These are phyloP conservation scores for Tethea ocularis DNA, from an alignment of 2,888 invertebrate species.

Conservation along the genomic window DNA sequence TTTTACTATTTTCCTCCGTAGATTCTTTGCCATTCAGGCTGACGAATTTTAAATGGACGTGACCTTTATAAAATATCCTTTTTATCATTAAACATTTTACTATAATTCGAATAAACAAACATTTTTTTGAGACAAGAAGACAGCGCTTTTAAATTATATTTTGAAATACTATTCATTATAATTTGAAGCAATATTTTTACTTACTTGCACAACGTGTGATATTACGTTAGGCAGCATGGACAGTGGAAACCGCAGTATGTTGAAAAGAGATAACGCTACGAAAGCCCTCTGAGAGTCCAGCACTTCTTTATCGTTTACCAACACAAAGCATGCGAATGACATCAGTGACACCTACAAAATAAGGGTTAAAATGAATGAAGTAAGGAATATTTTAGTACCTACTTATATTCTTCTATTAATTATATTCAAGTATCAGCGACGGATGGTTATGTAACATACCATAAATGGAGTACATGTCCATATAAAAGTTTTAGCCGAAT, in stretches of 20 bases:
- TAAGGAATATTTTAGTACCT: too few relatives aligned
- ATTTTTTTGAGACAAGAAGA: too few relatives aligned
- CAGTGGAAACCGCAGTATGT: conserved; percentile 97
- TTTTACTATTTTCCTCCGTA: too few relatives aligned
- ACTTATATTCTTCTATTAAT: too few relatives aligned
- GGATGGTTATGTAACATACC: conserved; percentile 78
- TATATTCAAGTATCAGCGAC: too few relatives aligned
- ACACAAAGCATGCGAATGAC: conserved; percentile 94
- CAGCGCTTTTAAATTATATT: too few relatives aligned
- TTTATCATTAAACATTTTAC: neutral
- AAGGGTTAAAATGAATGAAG: too few relatives aligned
- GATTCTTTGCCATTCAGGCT: too few relatives aligned
- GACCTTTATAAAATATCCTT: too few relatives aligned
- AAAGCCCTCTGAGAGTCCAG: conserved; percentile 96
- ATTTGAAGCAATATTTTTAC: neutral
- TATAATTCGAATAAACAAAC: conserved; percentile 65
- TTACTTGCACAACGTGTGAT: conserved; percentile 95
- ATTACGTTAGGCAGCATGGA: conserved; percentile 98
- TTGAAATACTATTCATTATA: too few relatives aligned
- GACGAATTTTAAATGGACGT: too few relatives aligned
- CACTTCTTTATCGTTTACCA: conserved; percentile 92
- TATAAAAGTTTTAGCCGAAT: conserved; percentile 91
- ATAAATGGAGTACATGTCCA: conserved; percentile 96
- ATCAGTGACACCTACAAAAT: conserved; percentile 91
- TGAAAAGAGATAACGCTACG: conserved; percentile 98